Conservation (phyloP, 2,888 invertebrate species). For the Scelioninae gen. 2 region DNA sequence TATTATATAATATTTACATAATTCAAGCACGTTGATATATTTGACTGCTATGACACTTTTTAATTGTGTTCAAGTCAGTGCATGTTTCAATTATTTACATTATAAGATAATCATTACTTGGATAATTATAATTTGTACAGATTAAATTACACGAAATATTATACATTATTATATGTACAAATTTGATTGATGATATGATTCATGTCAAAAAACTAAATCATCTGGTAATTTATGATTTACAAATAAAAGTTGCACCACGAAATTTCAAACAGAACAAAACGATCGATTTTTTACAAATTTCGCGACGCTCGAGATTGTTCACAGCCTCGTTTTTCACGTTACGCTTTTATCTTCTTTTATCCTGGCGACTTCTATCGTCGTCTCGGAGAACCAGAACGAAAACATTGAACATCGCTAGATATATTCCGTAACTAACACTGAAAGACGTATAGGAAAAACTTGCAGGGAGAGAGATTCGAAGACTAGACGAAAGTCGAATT, state of each 20-base stretch:
- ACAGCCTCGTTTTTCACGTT: conserved; percentile 64
- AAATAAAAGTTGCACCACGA: conserved; percentile 13
- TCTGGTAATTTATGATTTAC: neutral
- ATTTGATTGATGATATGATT: conserved; percentile 20
- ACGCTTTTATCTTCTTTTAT: conserved; percentile 55
- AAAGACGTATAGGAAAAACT: conserved; percentile 49
- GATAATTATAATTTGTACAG: conserved; percentile 17
- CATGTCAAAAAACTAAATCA: conserved; percentile 2
- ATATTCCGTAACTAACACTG: conserved; percentile 31
- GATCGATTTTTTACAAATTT: conserved; percentile 56
- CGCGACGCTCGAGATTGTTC: conserved; percentile 62
- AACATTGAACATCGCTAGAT: conserved; percentile 19
- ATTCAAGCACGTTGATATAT: neutral
- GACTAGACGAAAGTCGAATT: conserved; percentile 63
- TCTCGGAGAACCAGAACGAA: conserved; percentile 47
- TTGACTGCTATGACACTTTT: conserved; percentile 2
- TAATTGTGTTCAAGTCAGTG: conserved; percentile 7
- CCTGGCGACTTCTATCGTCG: conserved; percentile 31
- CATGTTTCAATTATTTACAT: conserved; percentile 23
- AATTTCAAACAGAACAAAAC: conserved; percentile 13
- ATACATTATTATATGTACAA: conserved; percentile 21
- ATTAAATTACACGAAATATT: conserved; percentile 24
- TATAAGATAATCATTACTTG: neutral
- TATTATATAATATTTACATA: conserved; percentile 11
- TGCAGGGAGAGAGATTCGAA: conserved; percentile 59